Evolutionary conservation across 2,888 invertebrate genomes (phyloP), one percentile per base, ranked within the genome.

Genomic region (Dione juno): DNA sequence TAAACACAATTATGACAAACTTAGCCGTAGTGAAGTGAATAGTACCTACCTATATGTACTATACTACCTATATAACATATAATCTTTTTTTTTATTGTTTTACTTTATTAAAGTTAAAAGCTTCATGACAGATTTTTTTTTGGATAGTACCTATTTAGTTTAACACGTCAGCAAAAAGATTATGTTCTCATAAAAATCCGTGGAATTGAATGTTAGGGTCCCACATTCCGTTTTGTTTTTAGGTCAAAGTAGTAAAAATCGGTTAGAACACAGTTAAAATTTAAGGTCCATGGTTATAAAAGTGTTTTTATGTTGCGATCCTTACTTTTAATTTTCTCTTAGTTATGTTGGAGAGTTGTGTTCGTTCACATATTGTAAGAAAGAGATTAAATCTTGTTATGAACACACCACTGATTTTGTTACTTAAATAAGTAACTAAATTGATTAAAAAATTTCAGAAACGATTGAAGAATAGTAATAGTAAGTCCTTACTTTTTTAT

Each of bases 1-100:
- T 78, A 72, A 78, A 79, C 76, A 80, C 80, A 82, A 84, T 84
- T 84, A 84, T 75, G 74, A 73, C 70, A 71, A 79, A 79, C 77
- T 80, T 77, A 67, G 77, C 75, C 76, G 69, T 71, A 76, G 75
- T 67, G 28, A 67, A 61, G 59, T 41, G 52, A 61, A 67, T 45
- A 41, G 21, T 43, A 45, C 16, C n/a, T n/a, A n/a, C n/a, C n/a
- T n/a, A n/a, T n/a, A n/a, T n/a, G n/a, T n/a, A n/a, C 54, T 45
- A 8, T 43, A 65, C 13, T 53, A 37, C n/a, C n/a, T n/a, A n/a
- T n/a, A n/a, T n/a, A n/a, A n/a, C n/a, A n/a, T n/a, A n/a, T n/a
- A n/a, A n/a, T n/a, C n/a, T n/a, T n/a, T n/a, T n/a, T n/a, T n/a
- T n/a, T n/a, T n/a, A n/a, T n/a, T n/a, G n/a, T n/a, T n/a, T n/a